Evolutionary conservation across 2,113 vertebrate species (phyloP), one percentile per base, ranked within the genome.

Genomic region (Sarotherodon lohbergeri): DNA sequence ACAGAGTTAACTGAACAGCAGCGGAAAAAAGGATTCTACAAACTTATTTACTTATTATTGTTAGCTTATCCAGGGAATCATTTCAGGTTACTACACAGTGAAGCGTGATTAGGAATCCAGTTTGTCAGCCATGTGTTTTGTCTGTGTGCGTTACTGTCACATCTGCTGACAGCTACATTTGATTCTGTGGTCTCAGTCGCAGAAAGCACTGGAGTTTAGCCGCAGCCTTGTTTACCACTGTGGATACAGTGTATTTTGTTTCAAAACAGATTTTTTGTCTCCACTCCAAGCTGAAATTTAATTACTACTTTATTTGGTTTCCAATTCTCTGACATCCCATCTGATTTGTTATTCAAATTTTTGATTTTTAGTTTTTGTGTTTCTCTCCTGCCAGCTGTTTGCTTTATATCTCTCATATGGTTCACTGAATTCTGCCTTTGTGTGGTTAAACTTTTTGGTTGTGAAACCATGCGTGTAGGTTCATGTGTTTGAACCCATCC

Each of bases 81-180:
- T 76, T 32, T 50, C 82, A 43, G 10, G 16, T 52, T 41, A 48
- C 36, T 46, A 57, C 41, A 61, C 54, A 61, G 54, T 14, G 41
- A 80, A 66, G 78, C 22, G 1, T 10, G 73, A 80, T 54, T 34
- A 57, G 71, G 32, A 78, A 55, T 32, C 79, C 55, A 34, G 85
- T 76, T 34, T 61, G 83, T 12, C 7, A 22, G 43, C 32, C 82
- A 29, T 87, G 81, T 81, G 29, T 91, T 81, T 88, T 73, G 78
- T 84, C 36, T 81, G 54, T 81, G 52, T 88, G 83, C 68, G 29
- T 76, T 48, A 59, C 66, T 73, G 13, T 85, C 32, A 7, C 83
- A 91, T 90, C 89, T 94, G 94, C 94, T 95, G 95, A 95, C 94
- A 14, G 83, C 19, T 84, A 88, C 73, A 57, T 94, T 95, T 93